Percentiles rank a stretch among this genome's conserved stretches.
phyloP scores from a whole-genome alignment of 2,797 vertebrate species.

The Microctenopoma stevenorrisi region DNA sequence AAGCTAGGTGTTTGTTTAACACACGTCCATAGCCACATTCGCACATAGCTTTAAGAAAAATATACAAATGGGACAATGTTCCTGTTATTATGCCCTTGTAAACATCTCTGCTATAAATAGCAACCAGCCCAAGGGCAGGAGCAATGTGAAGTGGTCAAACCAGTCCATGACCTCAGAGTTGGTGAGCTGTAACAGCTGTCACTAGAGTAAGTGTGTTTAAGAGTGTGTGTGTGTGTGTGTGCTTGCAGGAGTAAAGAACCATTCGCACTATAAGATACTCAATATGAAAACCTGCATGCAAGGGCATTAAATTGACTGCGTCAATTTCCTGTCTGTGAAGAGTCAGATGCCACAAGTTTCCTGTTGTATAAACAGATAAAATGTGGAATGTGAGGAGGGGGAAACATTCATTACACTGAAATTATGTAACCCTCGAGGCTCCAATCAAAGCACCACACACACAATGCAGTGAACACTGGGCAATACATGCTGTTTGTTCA shows the following conservation, averaged over 20 bases:
- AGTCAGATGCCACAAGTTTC: constrained; percentile 76
- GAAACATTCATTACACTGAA: constrained; percentile 54
- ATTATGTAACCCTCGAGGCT: constrained; percentile 65
- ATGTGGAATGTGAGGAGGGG: constrained; percentile 67
- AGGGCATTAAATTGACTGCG: constrained; percentile 46
- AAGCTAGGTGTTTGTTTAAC: background rate
- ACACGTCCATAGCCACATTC: constrained; percentile 6
- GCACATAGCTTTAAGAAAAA: constrained; percentile 23
- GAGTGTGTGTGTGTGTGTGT: constrained; percentile 15
- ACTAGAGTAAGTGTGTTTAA: constrained; percentile 36
- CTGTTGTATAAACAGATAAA: constrained; percentile 77
- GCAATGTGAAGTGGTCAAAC: constrained; percentile 69
- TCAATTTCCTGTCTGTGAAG: constrained; percentile 65
- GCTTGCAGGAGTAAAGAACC: constrained; percentile 11
- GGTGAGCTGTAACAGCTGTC: constrained; percentile 56
- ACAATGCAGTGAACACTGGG: constrained; percentile 48
- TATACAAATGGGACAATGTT: constrained; percentile 29
- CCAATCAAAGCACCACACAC: constrained; percentile 59
- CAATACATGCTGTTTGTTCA: constrained; percentile 74
- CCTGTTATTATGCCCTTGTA: constrained; percentile 64
- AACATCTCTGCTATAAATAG: constrained; percentile 79
- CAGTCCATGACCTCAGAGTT: constrained; percentile 69
- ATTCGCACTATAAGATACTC: constrained; percentile 23
- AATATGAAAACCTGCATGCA: constrained; percentile 37
- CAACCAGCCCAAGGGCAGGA: constrained; percentile 61